phyloP scores from a whole-genome alignment of 2,113 vertebrate genomes.

The Rutilus rutilus region DNA sequence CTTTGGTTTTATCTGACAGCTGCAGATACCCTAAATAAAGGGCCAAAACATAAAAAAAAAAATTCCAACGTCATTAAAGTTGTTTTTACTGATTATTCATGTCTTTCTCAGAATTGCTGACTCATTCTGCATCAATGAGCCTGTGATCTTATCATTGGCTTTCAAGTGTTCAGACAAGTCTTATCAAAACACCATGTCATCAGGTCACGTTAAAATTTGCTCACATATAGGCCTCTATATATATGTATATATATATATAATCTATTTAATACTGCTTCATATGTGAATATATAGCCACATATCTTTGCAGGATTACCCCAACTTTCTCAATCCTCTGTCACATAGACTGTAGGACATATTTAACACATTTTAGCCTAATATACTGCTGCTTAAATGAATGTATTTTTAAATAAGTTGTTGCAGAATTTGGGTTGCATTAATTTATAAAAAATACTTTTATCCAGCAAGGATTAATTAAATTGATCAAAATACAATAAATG shows the following conservation, averaged over 20 bases:
- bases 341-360: neutral
- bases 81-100: slow-evolving; percentile 33
- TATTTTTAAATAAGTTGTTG: too few species aligned
- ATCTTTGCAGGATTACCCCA: too few species aligned
- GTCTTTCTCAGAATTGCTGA: slow-evolving; percentile 25
- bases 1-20: neutral
- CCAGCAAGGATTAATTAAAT: neutral
- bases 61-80: neutral
- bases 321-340: neutral
- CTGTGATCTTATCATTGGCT: slow-evolving; percentile 45
- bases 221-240: too few species aligned
- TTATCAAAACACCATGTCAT: slow-evolving; percentile 44
- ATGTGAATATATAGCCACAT: too few species aligned
- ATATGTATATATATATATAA: neutral
- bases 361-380: neutral
- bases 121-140: slow-evolving; percentile 33
- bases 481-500: neutral
- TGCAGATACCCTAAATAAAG: neutral
- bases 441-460: too few species aligned
- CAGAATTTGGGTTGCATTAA: too few species aligned
- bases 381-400: neutral
- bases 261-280: too few species aligned
- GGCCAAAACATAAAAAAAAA: neutral
- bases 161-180: slow-evolving; percentile 38
- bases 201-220: neutral